Base-by-base conservation (phyloP, 2,113 vertebrate species). In the Calcarius ornatus region DNA sequence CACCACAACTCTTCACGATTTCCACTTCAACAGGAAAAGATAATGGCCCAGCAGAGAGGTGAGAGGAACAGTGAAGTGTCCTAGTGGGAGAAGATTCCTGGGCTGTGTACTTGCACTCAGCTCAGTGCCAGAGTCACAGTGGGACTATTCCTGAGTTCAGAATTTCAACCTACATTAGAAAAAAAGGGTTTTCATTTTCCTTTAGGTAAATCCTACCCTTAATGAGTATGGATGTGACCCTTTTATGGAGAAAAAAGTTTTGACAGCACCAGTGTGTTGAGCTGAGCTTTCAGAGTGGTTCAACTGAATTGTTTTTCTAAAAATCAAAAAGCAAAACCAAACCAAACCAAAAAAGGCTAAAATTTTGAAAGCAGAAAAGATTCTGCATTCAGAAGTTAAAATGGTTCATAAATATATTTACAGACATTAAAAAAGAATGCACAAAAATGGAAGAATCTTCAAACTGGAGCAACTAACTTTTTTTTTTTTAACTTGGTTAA, bases 381-480 rank as follows among this genome's bases (percentile, higher is more conserved):
- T 73, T 65, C 10, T 73, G 5, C 20, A 20, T 70, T 90, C 81
- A 81, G 21, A 92, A 82, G 73, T 78, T 20, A 83, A 71, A 88
- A 86, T 75, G 1, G 11, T 15, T 83, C 15, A 76, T 37, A 71
- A 75, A 64, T 50, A 10, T 45, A 71, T 64, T 71, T 91, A 7
- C 23, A 69, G 38, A 45, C 2, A 82, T 72, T 76, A 45, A 87
- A 81, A 76, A 37, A 31, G 27, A 76, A 59, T 40, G 7, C 1
- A 25, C 3, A 15, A 5, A 83, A 12, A 35, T 66, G 5, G 51
- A 79, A 78, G 16, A 57, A 4, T 43, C 14, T 56, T 89, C 31
- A 73, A 31, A 2, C 1, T 56, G 54, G 37, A 45, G 4, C 0
- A 12, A 31, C 5, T 43, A 9, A 21, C 14, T 53, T 53, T 17